Evolutionary conservation across 2,797 vertebrate species (phyloP).

Genomic region (Momotus momota): DNA sequence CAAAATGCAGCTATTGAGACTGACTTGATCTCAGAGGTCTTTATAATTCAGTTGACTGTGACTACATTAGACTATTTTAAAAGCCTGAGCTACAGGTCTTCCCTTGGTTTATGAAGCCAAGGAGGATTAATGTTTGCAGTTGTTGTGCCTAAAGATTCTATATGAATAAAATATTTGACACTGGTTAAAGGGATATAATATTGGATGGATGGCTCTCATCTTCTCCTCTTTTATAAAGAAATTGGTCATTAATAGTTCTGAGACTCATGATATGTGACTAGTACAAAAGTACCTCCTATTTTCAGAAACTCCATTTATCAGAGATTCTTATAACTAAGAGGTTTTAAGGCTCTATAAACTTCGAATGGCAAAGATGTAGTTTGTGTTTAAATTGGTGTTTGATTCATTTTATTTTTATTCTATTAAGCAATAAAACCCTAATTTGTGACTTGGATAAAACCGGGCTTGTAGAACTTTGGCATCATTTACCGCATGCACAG

Average conservation of each 20-base stretch:
- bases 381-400: background rate
- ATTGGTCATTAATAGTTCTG: background rate
- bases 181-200: background rate
- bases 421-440: background rate
- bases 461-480: background rate
- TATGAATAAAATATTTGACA: slow-evolving; percentile 24
- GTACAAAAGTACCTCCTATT: background rate
- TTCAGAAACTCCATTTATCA: background rate
- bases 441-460: background rate
- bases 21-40: slow-evolving; percentile 4
- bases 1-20: background rate
- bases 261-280: background rate
- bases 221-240: background rate
- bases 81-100: background rate
- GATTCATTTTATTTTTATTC: background rate
- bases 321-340: background rate
- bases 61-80: background rate
- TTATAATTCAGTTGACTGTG: slow-evolving; percentile 17
- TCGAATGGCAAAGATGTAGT: background rate
- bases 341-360: background rate
- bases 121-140: background rate
- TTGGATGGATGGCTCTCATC: background rate
- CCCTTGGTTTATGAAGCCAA: background rate
- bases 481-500: background rate
- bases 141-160: background rate